Evolutionary conservation across 2,888 invertebrate genomes (phyloP).

Genomic region (Dolichomitus sp.): DNA sequence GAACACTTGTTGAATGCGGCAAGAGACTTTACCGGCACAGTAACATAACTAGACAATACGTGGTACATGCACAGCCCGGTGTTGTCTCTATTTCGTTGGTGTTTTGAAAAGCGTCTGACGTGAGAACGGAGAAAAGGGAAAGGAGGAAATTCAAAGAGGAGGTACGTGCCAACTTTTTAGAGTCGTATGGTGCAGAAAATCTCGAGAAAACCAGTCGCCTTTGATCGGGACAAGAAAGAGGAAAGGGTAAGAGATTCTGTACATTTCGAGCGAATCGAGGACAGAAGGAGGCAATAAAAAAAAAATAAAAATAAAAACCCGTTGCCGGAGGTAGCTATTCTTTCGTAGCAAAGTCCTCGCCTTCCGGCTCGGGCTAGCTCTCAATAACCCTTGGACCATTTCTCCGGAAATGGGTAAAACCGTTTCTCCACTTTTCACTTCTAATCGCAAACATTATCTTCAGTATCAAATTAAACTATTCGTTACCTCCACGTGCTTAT

Average conservation of each 20-base stretch:
- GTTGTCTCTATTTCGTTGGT: slow-evolving; percentile 4
- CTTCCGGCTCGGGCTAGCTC: slow-evolving; percentile 34
- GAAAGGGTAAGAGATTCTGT: slow-evolving; percentile 3
- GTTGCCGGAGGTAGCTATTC: slow-evolving; percentile 75
- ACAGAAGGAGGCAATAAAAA: slow-evolving; percentile 21
- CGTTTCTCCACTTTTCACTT: slow-evolving; percentile 4
- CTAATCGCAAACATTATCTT: neutral
- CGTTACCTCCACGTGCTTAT: neutral
- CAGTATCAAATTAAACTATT: neutral
- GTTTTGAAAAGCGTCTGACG: slow-evolving; percentile 11
- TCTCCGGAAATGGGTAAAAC: slow-evolving; percentile 46
- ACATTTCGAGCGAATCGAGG: slow-evolving; percentile 33
- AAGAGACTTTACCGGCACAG: slow-evolving; percentile 15
- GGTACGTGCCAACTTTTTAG: slow-evolving; percentile 11
- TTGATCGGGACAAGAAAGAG: slow-evolving; percentile 36
- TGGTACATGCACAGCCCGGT: neutral
- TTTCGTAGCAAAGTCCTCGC: slow-evolving; percentile 40
- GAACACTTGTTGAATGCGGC: slow-evolving; percentile 70
- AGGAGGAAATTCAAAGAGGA: slow-evolving; percentile 21
- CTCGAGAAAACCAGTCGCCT: slow-evolving; percentile 38
- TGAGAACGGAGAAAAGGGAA: neutral
- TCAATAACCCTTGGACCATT: slow-evolving; percentile 34
- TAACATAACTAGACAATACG: slow-evolving; percentile 19
- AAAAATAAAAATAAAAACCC: slow-evolving; percentile 28
- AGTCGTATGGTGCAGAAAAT: slow-evolving; percentile 36